Percentiles rank a stretch among this genome's conserved stretches.
Evolutionary conservation across 2,888 invertebrate species (phyloP).

Genomic region (Helleia helle): DNA sequence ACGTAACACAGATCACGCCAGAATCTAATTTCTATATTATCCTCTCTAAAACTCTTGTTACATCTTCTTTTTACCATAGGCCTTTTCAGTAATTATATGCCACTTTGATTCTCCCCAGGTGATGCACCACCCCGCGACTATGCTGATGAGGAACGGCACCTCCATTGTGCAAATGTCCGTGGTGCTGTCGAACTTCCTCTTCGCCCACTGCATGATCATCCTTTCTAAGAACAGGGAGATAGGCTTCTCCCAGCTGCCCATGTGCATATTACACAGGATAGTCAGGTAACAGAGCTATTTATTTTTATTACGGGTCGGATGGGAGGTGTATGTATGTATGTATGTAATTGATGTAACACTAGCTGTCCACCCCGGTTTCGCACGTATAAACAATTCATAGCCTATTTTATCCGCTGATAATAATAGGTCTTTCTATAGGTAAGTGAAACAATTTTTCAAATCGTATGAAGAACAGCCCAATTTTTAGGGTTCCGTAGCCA

Average conservation of each 20-base stretch:
- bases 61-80: not conserved
- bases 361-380: too few species aligned
- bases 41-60: not conserved
- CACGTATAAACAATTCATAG: too few species aligned
- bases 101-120: conserved; percentile 22
- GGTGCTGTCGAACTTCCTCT: conserved; percentile 44
- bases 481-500: too few species aligned
- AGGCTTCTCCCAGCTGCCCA: not conserved
- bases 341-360: too few species aligned
- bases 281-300: not conserved
- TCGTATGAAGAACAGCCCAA: too few species aligned
- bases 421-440: too few species aligned
- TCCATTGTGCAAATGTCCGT: conserved; percentile 43
- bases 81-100: not conserved
- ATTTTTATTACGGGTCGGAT: too few species aligned
- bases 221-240: not conserved
- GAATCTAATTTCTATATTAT: too few species aligned
- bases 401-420: too few species aligned
- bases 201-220: conserved; percentile 39
- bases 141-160: conserved; percentile 45
- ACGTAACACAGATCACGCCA: too few species aligned
- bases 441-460: too few species aligned
- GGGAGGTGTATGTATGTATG: too few species aligned
- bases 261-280: not conserved
- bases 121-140: conserved; percentile 30